A percentile compares a stretch with the other conserved stretches of the same genome.
Conservation (phyloP, 2,797 vertebrate species). For the Halcyon smyrnensis region DNA sequence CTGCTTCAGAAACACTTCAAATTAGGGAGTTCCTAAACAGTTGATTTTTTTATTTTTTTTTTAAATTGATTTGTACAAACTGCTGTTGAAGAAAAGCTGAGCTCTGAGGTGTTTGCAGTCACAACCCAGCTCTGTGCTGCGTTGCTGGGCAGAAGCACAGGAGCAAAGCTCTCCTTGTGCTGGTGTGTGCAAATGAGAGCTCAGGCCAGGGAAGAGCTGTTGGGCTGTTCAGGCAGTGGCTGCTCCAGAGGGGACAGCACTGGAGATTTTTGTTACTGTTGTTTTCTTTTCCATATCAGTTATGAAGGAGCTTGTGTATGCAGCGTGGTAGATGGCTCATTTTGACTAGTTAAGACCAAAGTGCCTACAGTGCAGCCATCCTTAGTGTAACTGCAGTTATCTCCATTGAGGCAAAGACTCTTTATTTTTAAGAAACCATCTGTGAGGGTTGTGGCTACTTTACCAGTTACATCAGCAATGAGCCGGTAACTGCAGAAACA, state of each 20-base stretch:
- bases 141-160: not conserved
- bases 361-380: not conserved
- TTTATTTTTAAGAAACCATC: not conserved
- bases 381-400: not conserved
- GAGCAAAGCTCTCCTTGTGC: not conserved
- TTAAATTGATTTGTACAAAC: too few species aligned
- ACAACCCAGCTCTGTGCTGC: not conserved
- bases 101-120: not conserved
- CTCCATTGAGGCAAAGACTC: not conserved
- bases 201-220: not conserved
- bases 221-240: not conserved
- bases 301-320: not conserved
- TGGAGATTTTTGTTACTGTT: not conserved
- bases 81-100: not conserved
- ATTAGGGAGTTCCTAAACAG: not conserved
- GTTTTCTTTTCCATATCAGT: not conserved
- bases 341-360: not conserved
- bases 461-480: not conserved
- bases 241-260: not conserved
- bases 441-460: not conserved
- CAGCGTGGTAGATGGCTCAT: not conserved
- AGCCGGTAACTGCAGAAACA: not conserved
- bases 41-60: too few species aligned
- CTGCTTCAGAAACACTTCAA: not conserved
- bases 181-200: rapidly evolving